Evolutionary conservation across 2,888 invertebrate genomes (phyloP), one percentile per base, ranked within the genome.

Genomic region (Yponomeuta plumbellus): DNA sequence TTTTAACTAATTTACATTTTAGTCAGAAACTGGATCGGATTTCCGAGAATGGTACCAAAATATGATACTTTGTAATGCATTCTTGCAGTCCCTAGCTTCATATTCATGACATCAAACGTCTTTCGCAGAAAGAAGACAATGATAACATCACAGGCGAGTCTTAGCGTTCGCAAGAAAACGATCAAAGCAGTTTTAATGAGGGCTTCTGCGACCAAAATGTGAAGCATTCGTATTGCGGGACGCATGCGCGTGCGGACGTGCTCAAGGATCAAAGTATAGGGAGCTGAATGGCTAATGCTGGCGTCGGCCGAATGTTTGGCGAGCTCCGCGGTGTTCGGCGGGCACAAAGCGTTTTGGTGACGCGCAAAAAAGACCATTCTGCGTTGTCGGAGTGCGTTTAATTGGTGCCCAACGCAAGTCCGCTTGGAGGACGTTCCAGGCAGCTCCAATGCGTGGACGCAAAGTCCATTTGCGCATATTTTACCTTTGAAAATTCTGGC

Each of bases 361-460:
- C 73, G 71, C 69, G 74, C 83, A 87, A 87, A 88, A 52, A 88
- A 88, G 74, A 80, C 75, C 72, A 76, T 75, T 75, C 73, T 72
- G 78, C 79, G 74, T 81, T 80, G 81, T 78, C 73, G 76, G 78
- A 79, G 78, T 78, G 79, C 77, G 75, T 81, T 85, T 86, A 84
- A 88, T 86, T 87, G 84, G 82, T 78, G 73, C 72, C 73, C 73
- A 73, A 75, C 71, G 65, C 68, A 68, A 71, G 72, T 72, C 70
- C 70, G 71, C 70, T 6, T 17, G 17, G 44, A 52, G 44, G 13
- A 52, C 44, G 44, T 13, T 52, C 44, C 44, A 3, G 44, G 44
- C 44, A 52, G 44, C 17, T 17, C 44, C 13, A 1, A 17, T 6
- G 13, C 1, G 44, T 52, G 44, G 17, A 52, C 5, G 17, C 44